Percentiles rank a stretch among this genome's conserved stretches.
Evolutionary conservation across 2,888 invertebrate species (phyloP).

Genomic region (Athalia rosae): DNA sequence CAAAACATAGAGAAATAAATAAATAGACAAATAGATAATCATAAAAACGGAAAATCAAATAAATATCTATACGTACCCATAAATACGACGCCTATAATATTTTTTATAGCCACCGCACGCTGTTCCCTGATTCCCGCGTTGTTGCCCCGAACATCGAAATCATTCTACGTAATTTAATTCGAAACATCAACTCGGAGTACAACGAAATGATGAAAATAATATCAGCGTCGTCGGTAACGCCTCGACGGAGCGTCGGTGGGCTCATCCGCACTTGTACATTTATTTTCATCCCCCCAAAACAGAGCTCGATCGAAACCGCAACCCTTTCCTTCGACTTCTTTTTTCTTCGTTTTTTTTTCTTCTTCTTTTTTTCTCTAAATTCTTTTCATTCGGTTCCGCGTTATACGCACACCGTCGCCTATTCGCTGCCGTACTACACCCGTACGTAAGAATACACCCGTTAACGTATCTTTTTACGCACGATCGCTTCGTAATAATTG

Average conservation of each 20-base stretch:
- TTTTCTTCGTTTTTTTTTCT: background rate
- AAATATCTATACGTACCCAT: slow-evolving; percentile 3
- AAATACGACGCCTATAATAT: slow-evolving; percentile 29
- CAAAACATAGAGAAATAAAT: no score
- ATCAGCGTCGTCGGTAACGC: no score
- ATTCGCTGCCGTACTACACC: slow-evolving; percentile 46
- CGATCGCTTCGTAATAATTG: slow-evolving; percentile 72
- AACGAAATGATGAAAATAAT: no score
- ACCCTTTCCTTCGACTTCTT: background rate
- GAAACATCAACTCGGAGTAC: no score
- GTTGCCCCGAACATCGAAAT: no score
- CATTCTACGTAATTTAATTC: no score
- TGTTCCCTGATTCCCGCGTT: no score
- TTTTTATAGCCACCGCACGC: slow-evolving; percentile 23
- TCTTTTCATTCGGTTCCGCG: background rate
- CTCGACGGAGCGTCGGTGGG: no score
- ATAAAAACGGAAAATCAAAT: no score
- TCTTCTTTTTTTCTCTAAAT: slow-evolving; percentile 10
- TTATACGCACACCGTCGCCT: background rate
- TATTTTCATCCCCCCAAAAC: background rate
- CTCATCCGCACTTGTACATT: background rate
- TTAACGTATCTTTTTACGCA: slow-evolving; percentile 71
- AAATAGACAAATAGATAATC: no score
- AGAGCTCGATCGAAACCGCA: background rate
- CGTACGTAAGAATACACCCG: slow-evolving; percentile 51